These are phyloP conservation scores for Doryteuthis pealeii DNA, from an alignment of 1,140 invertebrate species.

Conservation along the genomic window DNA sequence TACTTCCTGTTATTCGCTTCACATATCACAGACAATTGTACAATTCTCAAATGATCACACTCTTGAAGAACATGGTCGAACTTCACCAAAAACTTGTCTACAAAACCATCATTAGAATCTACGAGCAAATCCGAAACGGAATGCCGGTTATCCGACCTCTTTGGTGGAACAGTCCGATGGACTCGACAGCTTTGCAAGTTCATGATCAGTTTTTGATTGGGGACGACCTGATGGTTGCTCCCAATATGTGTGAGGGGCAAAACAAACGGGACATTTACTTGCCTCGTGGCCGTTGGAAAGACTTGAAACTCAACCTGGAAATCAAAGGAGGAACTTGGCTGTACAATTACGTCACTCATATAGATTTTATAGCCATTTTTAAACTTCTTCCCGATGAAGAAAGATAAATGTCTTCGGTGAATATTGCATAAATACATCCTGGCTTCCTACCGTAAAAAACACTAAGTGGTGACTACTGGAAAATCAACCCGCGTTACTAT, in stretches of 20 bases:
- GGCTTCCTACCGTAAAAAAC: no score
- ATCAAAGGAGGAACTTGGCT: conserved; percentile 5
- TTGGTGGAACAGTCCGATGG: conserved; percentile 86
- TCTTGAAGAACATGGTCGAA: conserved; percentile 68
- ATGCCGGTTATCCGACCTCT: conserved; percentile 73
- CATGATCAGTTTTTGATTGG: conserved; percentile 84
- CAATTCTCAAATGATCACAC: conserved; percentile 68
- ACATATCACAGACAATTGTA: conserved; percentile 86
- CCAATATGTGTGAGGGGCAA: conserved; percentile 72
- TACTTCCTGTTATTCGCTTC: conserved; percentile 86
- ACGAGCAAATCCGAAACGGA: conserved; percentile 71
- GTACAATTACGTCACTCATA: not conserved
- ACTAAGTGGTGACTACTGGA: no score
- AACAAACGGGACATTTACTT: conserved; percentile 71
- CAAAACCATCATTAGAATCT: conserved; percentile 19
- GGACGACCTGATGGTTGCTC: conserved; percentile 78
- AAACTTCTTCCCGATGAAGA: not conserved
- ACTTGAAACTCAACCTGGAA: conserved; percentile 3
- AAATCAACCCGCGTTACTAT: no score
- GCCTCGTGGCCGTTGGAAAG: conserved; percentile 42
- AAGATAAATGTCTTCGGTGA: no score
- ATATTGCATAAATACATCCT: no score
- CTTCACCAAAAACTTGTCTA: conserved; percentile 70
- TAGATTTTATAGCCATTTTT: not conserved
- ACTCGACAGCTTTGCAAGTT: conserved; percentile 74